A percentile compares a stretch with the other conserved stretches of the same genome.
Conservation (phyloP, 2,888 invertebrate species). For the Drosophila dives region DNA sequence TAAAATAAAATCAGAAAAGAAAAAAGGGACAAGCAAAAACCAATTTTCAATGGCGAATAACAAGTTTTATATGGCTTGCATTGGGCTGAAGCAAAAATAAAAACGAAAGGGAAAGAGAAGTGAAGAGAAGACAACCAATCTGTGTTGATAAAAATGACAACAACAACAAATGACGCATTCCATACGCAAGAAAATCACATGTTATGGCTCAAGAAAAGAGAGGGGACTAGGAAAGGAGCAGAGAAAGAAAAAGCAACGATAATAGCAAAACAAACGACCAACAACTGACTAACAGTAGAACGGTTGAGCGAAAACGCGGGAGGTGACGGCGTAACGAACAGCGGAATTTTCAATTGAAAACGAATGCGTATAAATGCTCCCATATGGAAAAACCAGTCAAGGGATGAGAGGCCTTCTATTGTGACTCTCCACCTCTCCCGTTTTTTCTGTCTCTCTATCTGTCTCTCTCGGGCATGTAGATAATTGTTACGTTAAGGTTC, state of each 20-base stretch:
- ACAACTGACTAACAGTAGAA: constrained; percentile 14
- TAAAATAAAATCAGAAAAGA: background rate
- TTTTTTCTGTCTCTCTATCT: background rate
- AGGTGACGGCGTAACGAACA: constrained; percentile 7
- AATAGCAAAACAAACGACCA: constrained; percentile 66
- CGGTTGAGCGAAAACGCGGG: constrained; percentile 1
- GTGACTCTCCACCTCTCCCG: background rate
- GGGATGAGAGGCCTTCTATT: constrained; percentile 37
- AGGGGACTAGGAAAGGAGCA: constrained; percentile 1
- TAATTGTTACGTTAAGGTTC: constrained; percentile 22
- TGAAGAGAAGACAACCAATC: constrained; percentile 10
- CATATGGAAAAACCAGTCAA: constrained; percentile 72
- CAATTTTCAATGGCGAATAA: constrained; percentile 49
- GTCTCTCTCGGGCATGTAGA: constrained; percentile 9
- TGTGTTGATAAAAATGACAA: constrained; percentile 40
- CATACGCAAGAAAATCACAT: constrained; percentile 46
- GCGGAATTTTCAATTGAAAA: constrained; percentile 75
- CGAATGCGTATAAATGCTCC: constrained; percentile 78
- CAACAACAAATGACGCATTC: constrained; percentile 29
- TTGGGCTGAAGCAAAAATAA: constrained; percentile 35
- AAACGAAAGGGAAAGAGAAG: constrained; percentile 4
- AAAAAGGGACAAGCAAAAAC: constrained; percentile 23
- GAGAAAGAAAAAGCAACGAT: constrained; percentile 47
- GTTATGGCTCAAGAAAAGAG: constrained; percentile 14
- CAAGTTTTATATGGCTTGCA: constrained; percentile 60